Conservation (phyloP, 2,888 invertebrate genomes). For the Mimumesa dahlbomi region DNA sequence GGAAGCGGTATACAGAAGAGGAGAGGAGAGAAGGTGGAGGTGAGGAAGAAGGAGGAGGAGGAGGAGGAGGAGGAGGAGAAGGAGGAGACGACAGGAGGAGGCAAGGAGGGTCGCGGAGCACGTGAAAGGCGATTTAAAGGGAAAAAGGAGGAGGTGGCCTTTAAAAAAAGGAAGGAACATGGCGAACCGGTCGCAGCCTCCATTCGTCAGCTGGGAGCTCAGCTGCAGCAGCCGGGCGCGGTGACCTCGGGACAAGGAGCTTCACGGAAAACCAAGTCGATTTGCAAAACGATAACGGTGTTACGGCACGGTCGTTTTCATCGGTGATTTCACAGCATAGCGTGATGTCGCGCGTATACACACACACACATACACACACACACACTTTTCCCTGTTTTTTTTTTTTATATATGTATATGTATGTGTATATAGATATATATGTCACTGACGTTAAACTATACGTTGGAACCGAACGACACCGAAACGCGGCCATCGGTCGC, state of each 20-base stretch:
- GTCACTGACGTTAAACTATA: not conserved
- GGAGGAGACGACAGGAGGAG: constrained; percentile 16
- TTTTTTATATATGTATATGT: too few relatives aligned
- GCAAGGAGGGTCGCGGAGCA: constrained; percentile 59
- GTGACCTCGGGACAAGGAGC: constrained; percentile 66
- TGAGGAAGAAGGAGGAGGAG: constrained; percentile 5
- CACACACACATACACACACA: not conserved
- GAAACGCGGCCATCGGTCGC: constrained; percentile 45
- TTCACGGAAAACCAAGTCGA: constrained; percentile 66
- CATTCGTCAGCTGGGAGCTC: constrained; percentile 77
- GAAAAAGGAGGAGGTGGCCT: constrained; percentile 58
- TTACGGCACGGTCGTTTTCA: constrained; percentile 14
- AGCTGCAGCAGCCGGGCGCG: constrained; percentile 72
- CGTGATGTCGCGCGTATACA: constrained; percentile 1
- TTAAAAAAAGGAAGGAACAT: constrained; percentile 57
- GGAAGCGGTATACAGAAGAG: constrained; percentile 43
- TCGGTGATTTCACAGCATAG: constrained; percentile 31
- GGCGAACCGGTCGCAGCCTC: constrained; percentile 69
- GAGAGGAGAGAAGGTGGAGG: constrained; percentile 12
- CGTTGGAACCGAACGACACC: constrained; percentile 10
- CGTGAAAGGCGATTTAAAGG: constrained; percentile 70
- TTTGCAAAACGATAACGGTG: constrained; percentile 64
- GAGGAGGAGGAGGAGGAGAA: constrained; percentile 19
- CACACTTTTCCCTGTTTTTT: constrained; percentile 9
- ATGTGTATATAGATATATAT: too few relatives aligned